These are phyloP conservation scores for Hemitrygon akajei DNA, from an alignment of 2,797 vertebrate species.

Conservation along the genomic window DNA sequence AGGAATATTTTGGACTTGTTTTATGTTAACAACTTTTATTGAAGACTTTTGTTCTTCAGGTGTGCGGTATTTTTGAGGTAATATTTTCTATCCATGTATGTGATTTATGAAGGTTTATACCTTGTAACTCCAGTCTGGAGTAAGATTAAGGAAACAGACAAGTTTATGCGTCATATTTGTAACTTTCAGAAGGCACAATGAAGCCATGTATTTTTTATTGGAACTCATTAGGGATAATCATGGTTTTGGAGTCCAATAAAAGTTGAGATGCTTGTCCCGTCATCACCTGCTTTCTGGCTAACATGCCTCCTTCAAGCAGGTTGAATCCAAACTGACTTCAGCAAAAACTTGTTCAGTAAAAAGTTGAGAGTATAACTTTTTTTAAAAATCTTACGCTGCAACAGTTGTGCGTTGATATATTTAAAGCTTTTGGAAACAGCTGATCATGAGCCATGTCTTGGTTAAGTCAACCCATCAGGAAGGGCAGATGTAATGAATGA, in stretches of 20 bases:
- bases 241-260: neutral
- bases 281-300: conserved; percentile 27
- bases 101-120: neutral
- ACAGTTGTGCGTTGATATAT: neutral
- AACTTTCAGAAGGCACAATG: neutral
- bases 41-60: neutral
- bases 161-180: neutral
- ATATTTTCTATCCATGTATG: neutral
- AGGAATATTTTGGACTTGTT: neutral
- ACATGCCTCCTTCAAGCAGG: neutral
- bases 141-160: neutral
- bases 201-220: neutral
- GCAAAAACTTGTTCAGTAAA: neutral
- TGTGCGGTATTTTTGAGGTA: neutral
- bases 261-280: neutral
- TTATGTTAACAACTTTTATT: neutral
- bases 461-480: neutral
- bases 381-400: neutral
- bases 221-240: neutral
- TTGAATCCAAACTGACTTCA: neutral
- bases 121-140: neutral
- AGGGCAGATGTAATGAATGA: neutral
- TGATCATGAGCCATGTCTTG: neutral
- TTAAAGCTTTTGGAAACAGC: neutral
- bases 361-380: neutral